Conservation (phyloP, 2,797 vertebrate genomes). For the Semaprochilodus insignis region DNA sequence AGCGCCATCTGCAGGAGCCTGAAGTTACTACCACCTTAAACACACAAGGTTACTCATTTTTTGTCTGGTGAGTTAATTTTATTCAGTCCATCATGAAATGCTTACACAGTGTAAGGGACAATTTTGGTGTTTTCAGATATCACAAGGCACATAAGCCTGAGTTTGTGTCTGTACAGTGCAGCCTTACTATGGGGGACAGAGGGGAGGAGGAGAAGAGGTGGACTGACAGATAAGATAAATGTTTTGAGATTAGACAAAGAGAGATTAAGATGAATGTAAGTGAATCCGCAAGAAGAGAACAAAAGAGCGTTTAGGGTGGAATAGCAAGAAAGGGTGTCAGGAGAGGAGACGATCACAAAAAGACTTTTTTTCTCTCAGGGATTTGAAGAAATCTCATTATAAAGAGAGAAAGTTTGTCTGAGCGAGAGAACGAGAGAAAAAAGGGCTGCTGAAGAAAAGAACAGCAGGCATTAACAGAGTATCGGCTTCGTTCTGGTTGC, state of each 20-base stretch:
- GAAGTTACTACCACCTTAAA: too few relatives aligned
- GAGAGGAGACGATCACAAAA: neutral
- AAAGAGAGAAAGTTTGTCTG: neutral
- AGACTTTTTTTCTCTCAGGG: neutral
- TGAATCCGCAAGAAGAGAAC: neutral
- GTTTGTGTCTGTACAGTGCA: neutral
- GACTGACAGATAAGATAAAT: neutral
- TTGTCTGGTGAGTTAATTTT: too few relatives aligned
- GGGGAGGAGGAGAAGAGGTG: neutral
- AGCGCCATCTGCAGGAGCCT: too few relatives aligned
- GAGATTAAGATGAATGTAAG: neutral
- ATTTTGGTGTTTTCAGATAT: too few relatives aligned
- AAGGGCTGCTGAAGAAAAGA: neutral
- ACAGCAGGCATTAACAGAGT: constrained; percentile 13
- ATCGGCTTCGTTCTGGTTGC: constrained; percentile 25
- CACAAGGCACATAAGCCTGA: too few relatives aligned
- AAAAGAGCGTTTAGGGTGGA: neutral
- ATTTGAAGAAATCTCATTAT: neutral
- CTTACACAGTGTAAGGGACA: too few relatives aligned
- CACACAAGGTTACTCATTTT: too few relatives aligned
- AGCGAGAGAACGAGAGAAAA: neutral
- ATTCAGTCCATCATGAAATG: too few relatives aligned
- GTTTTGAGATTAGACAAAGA: neutral
- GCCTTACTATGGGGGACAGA: neutral
- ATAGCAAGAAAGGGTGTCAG: neutral